Base-by-base conservation (phyloP, 2,888 invertebrate genomes). In the Neocrepidodera transversa region DNA sequence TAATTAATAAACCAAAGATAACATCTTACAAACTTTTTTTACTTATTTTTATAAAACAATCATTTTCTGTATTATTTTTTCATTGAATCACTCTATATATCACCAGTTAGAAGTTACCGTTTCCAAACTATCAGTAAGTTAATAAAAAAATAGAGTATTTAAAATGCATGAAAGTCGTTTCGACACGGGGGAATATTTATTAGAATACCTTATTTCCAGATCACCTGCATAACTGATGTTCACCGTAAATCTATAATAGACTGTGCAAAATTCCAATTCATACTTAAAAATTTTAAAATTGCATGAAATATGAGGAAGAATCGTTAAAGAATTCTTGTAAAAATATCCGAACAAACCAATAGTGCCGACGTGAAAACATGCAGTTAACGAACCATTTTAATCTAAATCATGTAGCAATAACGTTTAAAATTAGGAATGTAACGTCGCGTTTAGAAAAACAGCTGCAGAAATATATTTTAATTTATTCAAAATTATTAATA, bases 281-380 rank as follows among this genome's bases (percentile, higher is more conserved):
- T 35, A 11, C 18, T 35, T 6, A 18, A 49, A 49, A 49, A 49
- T 35, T 1, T 35, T 35, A 13, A 35, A 32, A 35, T 35, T 20
- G 35, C 48, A 35, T 49, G 20, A 49, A 49, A 35, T 49, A 49
- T 49, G 48, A 49, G 35, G 35, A 49, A 35, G 32, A 35, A 32
- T 35, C 18, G 48, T 17, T 20, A 7, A 20, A 11, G 48, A 49
- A 49, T 49, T 35, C 7, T 2, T 18, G 30, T n/a, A 32, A 20
- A 20, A 49, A 17, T n/a, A n/a, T n/a, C n/a, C n/a, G n/a, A n/a
- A n/a, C 7, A 20, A 49, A 18, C 48, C 35, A 49, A 30, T 35
- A n/a, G 18, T 35, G 6, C 13, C 18, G 48, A 49, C 48, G 48
- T 35, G 48, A 1, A 35, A 35, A 20, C 48, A 49, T 30, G 30